These are phyloP conservation scores for Ichneumoninae sp. DNA, from an alignment of 2,888 invertebrate genomes.

Conservation along the genomic window DNA sequence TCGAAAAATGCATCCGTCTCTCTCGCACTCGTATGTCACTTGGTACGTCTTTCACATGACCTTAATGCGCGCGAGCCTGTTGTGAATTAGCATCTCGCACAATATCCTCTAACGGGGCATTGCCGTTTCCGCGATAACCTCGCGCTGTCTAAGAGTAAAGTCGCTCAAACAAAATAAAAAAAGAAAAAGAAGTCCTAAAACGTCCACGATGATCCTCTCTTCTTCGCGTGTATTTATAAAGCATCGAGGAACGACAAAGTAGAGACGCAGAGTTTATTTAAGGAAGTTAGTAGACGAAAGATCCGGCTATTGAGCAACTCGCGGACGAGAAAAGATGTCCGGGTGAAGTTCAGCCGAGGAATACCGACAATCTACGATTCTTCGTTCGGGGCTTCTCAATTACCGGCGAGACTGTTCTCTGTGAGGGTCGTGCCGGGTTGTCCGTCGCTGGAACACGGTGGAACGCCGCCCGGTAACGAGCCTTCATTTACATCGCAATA, in stretches of 20 bases:
- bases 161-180: not conserved
- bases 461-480: not conserved
- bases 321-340: slow-evolving; percentile 7
- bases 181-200: not conserved
- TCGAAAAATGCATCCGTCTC: too few species aligned
- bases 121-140: not conserved
- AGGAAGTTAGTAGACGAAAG: not conserved
- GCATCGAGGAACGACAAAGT: not conserved
- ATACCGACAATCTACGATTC: slow-evolving; percentile 11
- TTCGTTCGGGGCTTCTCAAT: slow-evolving; percentile 44
- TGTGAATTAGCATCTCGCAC: not conserved
- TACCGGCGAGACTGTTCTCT: not conserved
- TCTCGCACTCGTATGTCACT: too few species aligned
- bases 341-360: not conserved
- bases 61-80: not conserved
- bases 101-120: not conserved
- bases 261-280: not conserved
- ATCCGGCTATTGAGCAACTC: slow-evolving; percentile 10
- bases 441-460: not conserved
- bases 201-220: not conserved
- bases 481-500: not conserved
- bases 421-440: not conserved
- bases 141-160: not conserved
- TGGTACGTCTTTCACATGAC: too few species aligned
- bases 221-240: not conserved